Percentiles rank a stretch among this genome's conserved stretches.
Conservation (phyloP, 2,888 invertebrate species). For the Hydrotaea diabolus region DNA sequence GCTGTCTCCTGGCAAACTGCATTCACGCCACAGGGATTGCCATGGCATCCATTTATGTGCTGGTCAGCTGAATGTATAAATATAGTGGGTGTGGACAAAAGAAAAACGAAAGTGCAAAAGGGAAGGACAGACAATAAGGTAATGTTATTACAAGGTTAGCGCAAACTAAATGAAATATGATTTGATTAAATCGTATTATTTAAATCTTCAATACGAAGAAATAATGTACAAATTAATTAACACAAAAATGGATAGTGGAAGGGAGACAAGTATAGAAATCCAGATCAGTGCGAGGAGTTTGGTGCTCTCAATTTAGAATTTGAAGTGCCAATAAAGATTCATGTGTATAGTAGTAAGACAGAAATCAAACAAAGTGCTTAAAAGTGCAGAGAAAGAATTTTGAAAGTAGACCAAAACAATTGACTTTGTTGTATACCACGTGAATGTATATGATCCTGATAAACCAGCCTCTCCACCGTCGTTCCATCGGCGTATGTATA, state of each 20-base stretch:
- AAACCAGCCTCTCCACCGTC: constrained; percentile 74
- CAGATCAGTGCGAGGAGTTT: neutral
- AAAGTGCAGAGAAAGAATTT: constrained; percentile 43
- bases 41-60: constrained; percentile 81
- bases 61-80: constrained; percentile 53
- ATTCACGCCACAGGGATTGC: constrained; percentile 85
- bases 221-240: neutral
- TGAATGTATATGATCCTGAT: constrained; percentile 72
- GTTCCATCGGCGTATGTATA: constrained; percentile 76
- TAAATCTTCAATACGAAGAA: neutral
- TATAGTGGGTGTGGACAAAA: too few relatives aligned
- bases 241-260: constrained; percentile 20
- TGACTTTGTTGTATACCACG: constrained; percentile 74
- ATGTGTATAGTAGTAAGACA: constrained; percentile 31
- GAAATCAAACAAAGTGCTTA: constrained; percentile 42
- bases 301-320: constrained; percentile 23
- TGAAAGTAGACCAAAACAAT: constrained; percentile 33
- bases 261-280: neutral
- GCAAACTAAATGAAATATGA: constrained; percentile 27
- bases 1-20: constrained; percentile 85
- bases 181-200: neutral
- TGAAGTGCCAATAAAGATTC: constrained; percentile 30
- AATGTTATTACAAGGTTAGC: constrained; percentile 33
- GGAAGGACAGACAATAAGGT: neutral
- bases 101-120: constrained; percentile 22